Evolutionary conservation across 2,888 invertebrate species (phyloP).

Genomic region (Meloe dianella): DNA sequence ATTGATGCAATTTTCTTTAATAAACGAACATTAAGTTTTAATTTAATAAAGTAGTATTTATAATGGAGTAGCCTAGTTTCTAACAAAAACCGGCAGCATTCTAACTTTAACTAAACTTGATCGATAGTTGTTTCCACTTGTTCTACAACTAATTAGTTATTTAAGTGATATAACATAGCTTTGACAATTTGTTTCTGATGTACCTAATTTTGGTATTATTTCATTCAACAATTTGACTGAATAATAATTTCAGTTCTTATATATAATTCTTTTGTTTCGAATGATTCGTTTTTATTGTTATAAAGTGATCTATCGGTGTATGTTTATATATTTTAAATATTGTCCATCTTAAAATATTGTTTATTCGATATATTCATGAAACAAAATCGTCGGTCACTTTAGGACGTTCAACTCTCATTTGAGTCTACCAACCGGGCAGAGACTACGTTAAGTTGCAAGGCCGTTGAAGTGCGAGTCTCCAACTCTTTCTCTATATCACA

Average conservation of each 20-base stretch:
- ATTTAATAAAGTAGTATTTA: slow-evolving; percentile 22
- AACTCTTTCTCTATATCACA: slow-evolving; percentile 24
- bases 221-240: background rate
- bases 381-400: slow-evolving; percentile 47
- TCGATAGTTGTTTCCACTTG: slow-evolving; percentile 34
- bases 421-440: slow-evolving; percentile 46
- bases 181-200: slow-evolving; percentile 28
- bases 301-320: slow-evolving; percentile 10
- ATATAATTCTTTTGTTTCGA: background rate
- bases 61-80: slow-evolving; percentile 21
- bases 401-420: slow-evolving; percentile 49
- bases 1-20: background rate
- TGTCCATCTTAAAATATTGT: slow-evolving; percentile 29
- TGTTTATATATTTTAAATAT: background rate
- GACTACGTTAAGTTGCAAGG: slow-evolving; percentile 46
- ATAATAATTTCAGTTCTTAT: background rate
- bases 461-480: slow-evolving; percentile 40
- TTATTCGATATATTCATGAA: slow-evolving; percentile 42
- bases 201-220: slow-evolving; percentile 24
- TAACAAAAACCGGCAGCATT: slow-evolving; percentile 27
- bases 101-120: slow-evolving; percentile 22
- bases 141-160: slow-evolving; percentile 34
- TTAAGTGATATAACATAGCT: slow-evolving; percentile 32
- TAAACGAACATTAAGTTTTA: slow-evolving; percentile 18
- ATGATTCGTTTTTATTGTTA: background rate